Conservation (phyloP, 2,888 invertebrate genomes). For the Pegoplata infirma region DNA sequence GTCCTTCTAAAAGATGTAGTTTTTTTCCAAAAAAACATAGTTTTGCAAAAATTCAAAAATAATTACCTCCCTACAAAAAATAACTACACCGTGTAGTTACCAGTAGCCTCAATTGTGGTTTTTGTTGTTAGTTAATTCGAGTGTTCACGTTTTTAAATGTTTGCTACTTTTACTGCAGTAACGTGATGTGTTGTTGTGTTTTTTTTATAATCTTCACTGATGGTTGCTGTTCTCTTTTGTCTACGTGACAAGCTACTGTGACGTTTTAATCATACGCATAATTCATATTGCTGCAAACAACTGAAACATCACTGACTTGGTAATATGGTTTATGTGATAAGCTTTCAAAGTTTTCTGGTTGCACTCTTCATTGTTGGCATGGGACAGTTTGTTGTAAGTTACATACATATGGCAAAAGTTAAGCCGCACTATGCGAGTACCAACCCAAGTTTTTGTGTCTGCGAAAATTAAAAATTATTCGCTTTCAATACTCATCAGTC, state of each 20-base stretch:
- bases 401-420: no score
- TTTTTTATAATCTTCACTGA: neutral
- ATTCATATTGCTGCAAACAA: constrained; percentile 67
- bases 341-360: neutral
- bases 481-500: constrained; percentile 49
- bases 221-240: constrained; percentile 11
- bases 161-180: neutral
- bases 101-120: constrained; percentile 40
- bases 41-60: no score
- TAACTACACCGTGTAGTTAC: no score
- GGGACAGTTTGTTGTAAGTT: neutral
- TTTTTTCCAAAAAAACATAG: no score
- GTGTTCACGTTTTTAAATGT: constrained; percentile 43
- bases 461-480: constrained; percentile 34
- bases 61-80: no score
- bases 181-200: neutral
- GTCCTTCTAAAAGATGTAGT: no score
- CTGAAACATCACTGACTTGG: neutral
- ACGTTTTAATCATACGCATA: constrained; percentile 76
- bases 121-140: constrained; percentile 36
- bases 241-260: constrained; percentile 69
- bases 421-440: no score
- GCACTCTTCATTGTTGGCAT: neutral
- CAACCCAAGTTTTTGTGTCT: neutral
- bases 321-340: neutral